phyloP scores from a whole-genome alignment of 2,797 vertebrate species.

The Balearica regulorum region DNA sequence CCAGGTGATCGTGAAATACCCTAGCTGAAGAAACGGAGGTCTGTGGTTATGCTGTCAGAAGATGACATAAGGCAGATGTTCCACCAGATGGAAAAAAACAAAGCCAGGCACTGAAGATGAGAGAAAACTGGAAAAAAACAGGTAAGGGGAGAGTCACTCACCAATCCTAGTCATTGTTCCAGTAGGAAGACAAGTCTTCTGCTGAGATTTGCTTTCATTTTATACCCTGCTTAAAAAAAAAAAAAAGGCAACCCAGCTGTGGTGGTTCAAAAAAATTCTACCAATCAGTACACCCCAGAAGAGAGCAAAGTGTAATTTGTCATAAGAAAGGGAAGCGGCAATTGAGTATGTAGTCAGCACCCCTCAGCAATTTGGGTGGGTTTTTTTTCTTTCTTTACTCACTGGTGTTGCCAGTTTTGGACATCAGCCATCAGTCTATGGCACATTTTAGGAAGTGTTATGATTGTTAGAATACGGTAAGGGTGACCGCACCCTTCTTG shows the following conservation, averaged over 20 bases:
- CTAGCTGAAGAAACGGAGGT: neutral
- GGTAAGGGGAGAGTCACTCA: neutral
- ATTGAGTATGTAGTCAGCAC: neutral
- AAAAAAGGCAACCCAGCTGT: neutral
- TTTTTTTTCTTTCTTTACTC: neutral
- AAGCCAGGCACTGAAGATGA: neutral
- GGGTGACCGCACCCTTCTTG: neutral
- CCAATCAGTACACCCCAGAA: neutral
- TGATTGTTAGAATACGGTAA: fast-evolving
- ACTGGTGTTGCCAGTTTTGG: neutral
- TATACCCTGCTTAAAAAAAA: neutral
- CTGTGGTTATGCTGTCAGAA: neutral
- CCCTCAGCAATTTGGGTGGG: neutral
- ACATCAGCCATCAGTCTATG: fast-evolving
- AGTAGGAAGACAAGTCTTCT: neutral
- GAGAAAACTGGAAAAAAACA: neutral
- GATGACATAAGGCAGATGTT: neutral
- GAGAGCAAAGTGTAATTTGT: neutral
- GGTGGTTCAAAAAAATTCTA: neutral
- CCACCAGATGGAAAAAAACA: neutral
- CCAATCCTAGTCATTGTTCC: neutral
- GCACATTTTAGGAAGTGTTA: fast-evolving
- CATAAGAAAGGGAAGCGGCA: neutral
- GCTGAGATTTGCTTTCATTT: neutral
- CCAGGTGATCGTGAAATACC: neutral